Percentiles rank a stretch among this genome's conserved stretches.
Evolutionary conservation across 2,113 vertebrate genomes (phyloP).

Genomic region (Amblyopsis rosae): DNA sequence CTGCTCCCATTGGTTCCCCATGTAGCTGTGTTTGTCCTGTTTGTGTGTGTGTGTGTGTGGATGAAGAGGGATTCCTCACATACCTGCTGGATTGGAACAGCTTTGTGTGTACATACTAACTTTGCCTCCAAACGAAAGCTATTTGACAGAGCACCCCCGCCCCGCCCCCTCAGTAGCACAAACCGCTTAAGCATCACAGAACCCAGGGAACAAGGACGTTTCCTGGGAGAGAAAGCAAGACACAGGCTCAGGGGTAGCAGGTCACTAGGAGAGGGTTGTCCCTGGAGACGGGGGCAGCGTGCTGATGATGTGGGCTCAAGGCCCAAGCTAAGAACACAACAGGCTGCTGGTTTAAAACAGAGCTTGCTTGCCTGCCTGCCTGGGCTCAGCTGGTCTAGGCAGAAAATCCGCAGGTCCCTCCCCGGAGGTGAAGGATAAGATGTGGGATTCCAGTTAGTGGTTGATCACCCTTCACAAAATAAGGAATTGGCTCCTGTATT

Average conservation of each 20-base stretch:
- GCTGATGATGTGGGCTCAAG: constrained; percentile 30
- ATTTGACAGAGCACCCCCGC: constrained; percentile 50
- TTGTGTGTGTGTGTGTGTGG: constrained; percentile 54
- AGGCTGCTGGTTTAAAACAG: constrained; percentile 44
- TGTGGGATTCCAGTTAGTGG: neutral
- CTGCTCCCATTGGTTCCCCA: constrained; percentile 44
- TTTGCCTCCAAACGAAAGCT: constrained; percentile 56
- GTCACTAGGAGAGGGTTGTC: constrained; percentile 37
- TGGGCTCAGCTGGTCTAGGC: constrained; percentile 32
- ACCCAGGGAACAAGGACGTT: constrained; percentile 42
- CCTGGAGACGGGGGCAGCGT: constrained; percentile 25
- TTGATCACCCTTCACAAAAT: constrained; percentile 6
- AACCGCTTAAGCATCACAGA: constrained; percentile 43
- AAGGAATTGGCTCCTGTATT: neutral
- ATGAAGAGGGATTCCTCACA: constrained; percentile 74
- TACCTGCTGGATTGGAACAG: constrained; percentile 75
- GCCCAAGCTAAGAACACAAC: constrained; percentile 36
- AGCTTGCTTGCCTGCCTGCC: constrained; percentile 30
- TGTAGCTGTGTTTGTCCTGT: constrained; percentile 56
- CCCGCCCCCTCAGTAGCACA: constrained; percentile 32
- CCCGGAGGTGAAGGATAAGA: too few relatives aligned
- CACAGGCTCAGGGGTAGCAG: constrained; percentile 35
- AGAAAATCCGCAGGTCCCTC: constrained; percentile 19
- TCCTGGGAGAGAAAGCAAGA: constrained; percentile 44
- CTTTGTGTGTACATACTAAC: constrained; percentile 65